A percentile compares a stretch with the other conserved stretches of the same genome.
Conservation (phyloP, 92 coral and sea anemone species). For the Scolanthus callimorphus region DNA sequence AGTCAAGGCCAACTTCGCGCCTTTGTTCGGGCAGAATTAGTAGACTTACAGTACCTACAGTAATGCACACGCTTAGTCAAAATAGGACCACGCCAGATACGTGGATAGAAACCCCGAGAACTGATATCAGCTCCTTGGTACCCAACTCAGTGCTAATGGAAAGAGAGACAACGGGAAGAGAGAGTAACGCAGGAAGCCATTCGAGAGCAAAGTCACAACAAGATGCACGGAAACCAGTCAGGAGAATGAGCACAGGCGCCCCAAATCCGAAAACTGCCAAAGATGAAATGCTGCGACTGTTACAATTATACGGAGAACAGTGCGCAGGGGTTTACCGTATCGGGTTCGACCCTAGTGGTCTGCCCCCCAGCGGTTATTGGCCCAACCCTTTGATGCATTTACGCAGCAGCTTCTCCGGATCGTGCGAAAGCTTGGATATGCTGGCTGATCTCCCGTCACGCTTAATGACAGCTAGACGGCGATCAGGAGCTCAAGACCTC, state of each 20-base stretch:
- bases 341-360: constrained; percentile 57
- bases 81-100: not conserved
- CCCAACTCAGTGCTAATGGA: not conserved
- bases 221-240: not conserved
- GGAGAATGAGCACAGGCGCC: constrained; percentile 5
- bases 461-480: constrained; percentile 4
- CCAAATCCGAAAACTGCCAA: constrained; percentile 35
- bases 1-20: constrained; percentile 2
- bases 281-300: constrained; percentile 48
- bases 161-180: not conserved
- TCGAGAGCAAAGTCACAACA: constrained; percentile 1
- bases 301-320: constrained; percentile 64
- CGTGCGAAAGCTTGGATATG: constrained; percentile 4
- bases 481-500: constrained; percentile 5
- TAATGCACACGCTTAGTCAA: constrained; percentile 6
- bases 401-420: constrained; percentile 4
- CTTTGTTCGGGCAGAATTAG: not conserved
- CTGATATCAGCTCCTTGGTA: not conserved
- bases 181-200: constrained; percentile 7
- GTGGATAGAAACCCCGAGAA: not conserved
- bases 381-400: constrained; percentile 55
- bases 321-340: constrained; percentile 51
- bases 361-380: constrained; percentile 81
- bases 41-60: constrained; percentile 31
- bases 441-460: not conserved